Evolutionary conservation across 1,140 invertebrate species (phyloP).

Genomic region (Bathynomus jamesi): DNA sequence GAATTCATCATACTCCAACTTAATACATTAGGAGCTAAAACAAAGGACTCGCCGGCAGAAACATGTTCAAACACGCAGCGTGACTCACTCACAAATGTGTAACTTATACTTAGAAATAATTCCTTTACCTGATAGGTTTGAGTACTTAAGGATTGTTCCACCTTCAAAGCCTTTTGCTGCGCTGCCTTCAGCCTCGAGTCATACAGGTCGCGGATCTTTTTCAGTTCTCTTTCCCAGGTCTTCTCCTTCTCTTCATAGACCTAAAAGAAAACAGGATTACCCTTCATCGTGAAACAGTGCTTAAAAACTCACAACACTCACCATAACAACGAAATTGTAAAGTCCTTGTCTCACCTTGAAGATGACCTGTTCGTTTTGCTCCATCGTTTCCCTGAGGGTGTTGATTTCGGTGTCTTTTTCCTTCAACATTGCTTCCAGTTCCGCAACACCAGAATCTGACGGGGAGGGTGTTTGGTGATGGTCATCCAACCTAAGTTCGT

Average conservation of each 20-base stretch:
- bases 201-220: conserved; percentile 56
- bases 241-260: conserved; percentile 58
- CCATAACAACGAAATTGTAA: no score
- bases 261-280: no score
- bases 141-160: conserved; percentile 61
- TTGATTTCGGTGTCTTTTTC: conserved; percentile 65
- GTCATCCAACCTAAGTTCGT: conserved; percentile 27
- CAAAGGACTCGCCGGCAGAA: no score
- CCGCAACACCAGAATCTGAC: conserved; percentile 69
- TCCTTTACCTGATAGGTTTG: conserved; percentile 59
- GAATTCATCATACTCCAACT: no score
- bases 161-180: conserved; percentile 56
- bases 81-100: no score
- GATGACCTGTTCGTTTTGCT: conserved; percentile 68
- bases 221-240: conserved; percentile 52
- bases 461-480: conserved; percentile 62
- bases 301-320: no score
- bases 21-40: no score
- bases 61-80: no score
- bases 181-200: conserved; percentile 60
- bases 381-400: conserved; percentile 64
- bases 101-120: no score
- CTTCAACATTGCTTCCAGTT: conserved; percentile 62
- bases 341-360: conserved; percentile 27
- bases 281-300: no score